A percentile compares a stretch with the other conserved stretches of the same genome.
These are phyloP conservation scores for Tuberolachnus salignus DNA, from an alignment of 2,888 invertebrate species.

Conservation along the genomic window DNA sequence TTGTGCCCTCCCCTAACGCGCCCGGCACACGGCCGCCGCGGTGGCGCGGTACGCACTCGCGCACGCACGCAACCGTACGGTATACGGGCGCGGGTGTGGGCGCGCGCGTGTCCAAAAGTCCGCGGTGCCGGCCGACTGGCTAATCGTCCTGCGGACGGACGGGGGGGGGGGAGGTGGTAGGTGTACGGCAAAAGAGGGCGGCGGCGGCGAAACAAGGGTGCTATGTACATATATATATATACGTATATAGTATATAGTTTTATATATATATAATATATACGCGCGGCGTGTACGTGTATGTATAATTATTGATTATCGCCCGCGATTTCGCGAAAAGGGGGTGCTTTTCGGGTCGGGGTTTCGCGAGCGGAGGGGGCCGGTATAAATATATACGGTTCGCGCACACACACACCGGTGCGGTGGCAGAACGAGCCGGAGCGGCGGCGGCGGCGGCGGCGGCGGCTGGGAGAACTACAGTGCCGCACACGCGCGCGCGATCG, in stretches of 20 bases:
- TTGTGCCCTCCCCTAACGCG: no score
- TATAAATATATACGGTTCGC: background rate
- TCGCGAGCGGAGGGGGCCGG: background rate
- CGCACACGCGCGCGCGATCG: background rate
- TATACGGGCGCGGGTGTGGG: no score
- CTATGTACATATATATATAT: background rate
- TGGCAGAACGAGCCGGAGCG: background rate
- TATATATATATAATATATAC: background rate
- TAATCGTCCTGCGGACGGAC: conserved; percentile 24
- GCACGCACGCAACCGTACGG: background rate
- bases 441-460: background rate
- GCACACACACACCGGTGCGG: background rate
- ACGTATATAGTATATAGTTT: background rate
- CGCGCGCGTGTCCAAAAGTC: no score
- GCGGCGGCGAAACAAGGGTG: conserved; percentile 38
- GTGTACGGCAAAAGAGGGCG: background rate
- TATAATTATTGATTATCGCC: conserved; percentile 56
- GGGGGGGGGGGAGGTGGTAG: background rate
- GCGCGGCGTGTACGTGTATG: conserved; percentile 5
- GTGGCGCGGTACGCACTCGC: background rate
- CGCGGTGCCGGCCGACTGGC: conserved; percentile 2
- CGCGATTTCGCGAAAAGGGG: conserved; percentile 50
- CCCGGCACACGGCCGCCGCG: background rate
- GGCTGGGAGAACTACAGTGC: background rate
- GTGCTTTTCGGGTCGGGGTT: conserved; percentile 37